These are phyloP conservation scores for Enteromius mattozi DNA, from an alignment of 2,797 vertebrate genomes.

Conservation along the genomic window DNA sequence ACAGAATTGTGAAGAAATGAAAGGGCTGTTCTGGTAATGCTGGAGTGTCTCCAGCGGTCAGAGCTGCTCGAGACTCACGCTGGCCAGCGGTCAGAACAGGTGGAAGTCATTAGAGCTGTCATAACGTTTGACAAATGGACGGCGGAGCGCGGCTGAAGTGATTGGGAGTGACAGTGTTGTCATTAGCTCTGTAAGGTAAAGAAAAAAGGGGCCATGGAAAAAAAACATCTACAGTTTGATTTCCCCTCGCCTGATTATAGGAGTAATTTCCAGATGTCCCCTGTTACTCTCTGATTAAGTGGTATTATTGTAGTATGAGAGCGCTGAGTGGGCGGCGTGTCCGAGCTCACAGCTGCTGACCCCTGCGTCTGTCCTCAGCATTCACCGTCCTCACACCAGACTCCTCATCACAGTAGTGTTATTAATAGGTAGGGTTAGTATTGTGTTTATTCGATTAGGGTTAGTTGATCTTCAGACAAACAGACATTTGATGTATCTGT, in stretches of 20 bases:
- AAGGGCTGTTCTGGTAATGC: slow-evolving; percentile 74
- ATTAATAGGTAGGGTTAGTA: neutral
- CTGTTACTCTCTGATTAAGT: slow-evolving; percentile 78
- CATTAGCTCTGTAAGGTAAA: slow-evolving; percentile 87
- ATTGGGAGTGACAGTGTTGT: slow-evolving; percentile 98
- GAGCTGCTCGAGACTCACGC: slow-evolving; percentile 85
- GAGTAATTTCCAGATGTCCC: slow-evolving; percentile 90
- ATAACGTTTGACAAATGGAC: slow-evolving; percentile 99
- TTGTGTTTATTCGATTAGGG: slow-evolving; percentile 40
- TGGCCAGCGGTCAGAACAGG: slow-evolving; percentile 91
- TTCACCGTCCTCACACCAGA: neutral
- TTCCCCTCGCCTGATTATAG: slow-evolving; percentile 86
- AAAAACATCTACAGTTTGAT: slow-evolving; percentile 82
- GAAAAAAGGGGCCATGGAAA: slow-evolving; percentile 63
- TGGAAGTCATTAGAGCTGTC: slow-evolving; percentile 98
- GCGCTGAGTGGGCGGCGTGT: slow-evolving; percentile 15
- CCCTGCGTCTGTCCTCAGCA: neutral
- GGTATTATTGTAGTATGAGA: slow-evolving; percentile 70
- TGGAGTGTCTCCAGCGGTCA: slow-evolving; percentile 89
- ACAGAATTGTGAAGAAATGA: too few relatives aligned
- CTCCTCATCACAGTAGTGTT: neutral
- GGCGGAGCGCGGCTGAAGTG: slow-evolving; percentile 85
- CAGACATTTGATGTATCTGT: too few relatives aligned
- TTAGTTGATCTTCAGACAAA: too few relatives aligned
- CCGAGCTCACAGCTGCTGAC: neutral